Evolutionary conservation across 1,140 invertebrate genomes (phyloP).

Genomic region (Brachionus manjavacas): DNA sequence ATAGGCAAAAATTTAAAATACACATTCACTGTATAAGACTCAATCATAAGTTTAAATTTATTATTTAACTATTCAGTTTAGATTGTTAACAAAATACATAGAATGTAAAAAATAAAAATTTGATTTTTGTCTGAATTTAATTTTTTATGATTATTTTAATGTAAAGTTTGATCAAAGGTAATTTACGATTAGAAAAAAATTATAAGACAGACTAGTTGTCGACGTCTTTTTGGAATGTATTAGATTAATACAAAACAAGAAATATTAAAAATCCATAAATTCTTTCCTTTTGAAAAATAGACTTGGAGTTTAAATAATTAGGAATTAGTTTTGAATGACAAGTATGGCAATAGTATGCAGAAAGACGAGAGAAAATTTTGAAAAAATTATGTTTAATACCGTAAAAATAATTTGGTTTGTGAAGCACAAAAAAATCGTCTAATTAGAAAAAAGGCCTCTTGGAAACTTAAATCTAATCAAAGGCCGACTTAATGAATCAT

Average conservation of each 20-base stretch:
- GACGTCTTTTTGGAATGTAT: neutral
- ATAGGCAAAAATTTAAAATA: no score
- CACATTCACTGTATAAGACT: no score
- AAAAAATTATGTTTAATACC: constrained; percentile 31
- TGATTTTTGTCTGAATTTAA: no score
- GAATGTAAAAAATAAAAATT: no score
- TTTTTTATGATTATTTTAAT: no score
- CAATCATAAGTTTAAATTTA: no score
- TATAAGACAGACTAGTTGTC: neutral
- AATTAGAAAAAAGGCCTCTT: neutral
- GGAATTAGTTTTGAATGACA: neutral
- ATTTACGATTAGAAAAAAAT: neutral
- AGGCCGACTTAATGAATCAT: neutral
- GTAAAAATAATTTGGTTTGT: constrained; percentile 9
- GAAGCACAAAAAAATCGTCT: neutral
- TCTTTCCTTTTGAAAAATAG: neutral
- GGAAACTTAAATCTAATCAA: neutral
- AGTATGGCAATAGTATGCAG: neutral
- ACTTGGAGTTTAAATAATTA: constrained; percentile 13
- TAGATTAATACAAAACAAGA: neutral
- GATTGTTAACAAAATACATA: no score
- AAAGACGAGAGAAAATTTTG: neutral
- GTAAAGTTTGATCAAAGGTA: no score
- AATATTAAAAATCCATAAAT: neutral
- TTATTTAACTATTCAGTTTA: no score